These are phyloP conservation scores for Margarornis squamiger DNA, from an alignment of 2,797 vertebrate genomes.

Conservation along the genomic window DNA sequence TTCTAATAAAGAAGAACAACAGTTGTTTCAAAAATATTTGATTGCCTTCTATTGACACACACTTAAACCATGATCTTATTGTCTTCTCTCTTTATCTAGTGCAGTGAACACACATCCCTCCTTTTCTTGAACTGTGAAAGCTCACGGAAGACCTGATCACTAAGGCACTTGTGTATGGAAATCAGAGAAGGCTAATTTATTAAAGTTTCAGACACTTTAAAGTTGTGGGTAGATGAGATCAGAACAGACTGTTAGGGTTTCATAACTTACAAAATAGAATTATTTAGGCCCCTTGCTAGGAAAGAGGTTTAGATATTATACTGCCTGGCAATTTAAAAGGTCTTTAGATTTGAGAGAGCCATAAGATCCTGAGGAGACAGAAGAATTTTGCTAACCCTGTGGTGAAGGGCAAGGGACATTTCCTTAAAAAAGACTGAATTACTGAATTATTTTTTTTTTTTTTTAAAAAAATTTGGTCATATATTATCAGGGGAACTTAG, in stretches of 20 bases:
- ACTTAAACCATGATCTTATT: neutral
- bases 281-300: neutral
- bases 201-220: neutral
- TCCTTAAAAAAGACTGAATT: neutral
- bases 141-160: neutral
- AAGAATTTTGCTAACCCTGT: neutral
- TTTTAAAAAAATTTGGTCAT: neutral
- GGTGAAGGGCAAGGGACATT: neutral
- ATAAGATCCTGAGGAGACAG: neutral
- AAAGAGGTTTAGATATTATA: neutral
- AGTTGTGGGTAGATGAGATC: neutral
- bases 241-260: neutral
- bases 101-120: rapidly evolving
- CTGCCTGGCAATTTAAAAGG: constrained; percentile 13
- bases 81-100: neutral
- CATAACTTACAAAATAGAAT: neutral
- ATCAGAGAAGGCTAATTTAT: neutral
- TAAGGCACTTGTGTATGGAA: neutral
- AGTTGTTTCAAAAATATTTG: neutral
- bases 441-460: neutral
- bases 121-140: neutral
- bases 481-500: neutral
- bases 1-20: neutral
- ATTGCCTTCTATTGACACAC: neutral
- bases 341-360: neutral